Evolutionary conservation across 2,888 invertebrate genomes (phyloP).

Genomic region (Hypolimnas misippus): DNA sequence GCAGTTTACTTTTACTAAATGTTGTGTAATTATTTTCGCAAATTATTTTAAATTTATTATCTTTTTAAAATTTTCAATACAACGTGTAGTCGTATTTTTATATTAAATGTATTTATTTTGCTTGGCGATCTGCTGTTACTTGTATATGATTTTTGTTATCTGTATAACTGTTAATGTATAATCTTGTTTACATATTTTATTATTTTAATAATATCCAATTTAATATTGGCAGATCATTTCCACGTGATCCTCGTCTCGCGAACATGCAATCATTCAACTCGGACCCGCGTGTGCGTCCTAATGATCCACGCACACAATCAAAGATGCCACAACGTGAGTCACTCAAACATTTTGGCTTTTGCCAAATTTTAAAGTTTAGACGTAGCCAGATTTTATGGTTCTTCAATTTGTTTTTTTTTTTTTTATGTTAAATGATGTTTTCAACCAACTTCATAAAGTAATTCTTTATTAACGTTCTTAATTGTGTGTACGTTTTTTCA

Average conservation of each 20-base stretch:
- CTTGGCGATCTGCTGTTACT: too few species aligned
- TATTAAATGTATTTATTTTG: too few species aligned
- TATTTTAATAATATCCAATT: not conserved
- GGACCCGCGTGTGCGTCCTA: conserved; percentile 86
- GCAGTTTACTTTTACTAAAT: not conserved
- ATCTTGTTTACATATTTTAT: not conserved
- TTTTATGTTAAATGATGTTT: too few species aligned
- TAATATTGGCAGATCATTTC: conserved; percentile 50
- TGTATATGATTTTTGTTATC: too few species aligned
- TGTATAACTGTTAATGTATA: not conserved
- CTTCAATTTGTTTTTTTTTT: too few species aligned
- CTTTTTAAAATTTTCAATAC: not conserved
- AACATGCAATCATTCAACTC: conserved; percentile 65
- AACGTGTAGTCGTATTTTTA: too few species aligned
- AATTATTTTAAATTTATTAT: not conserved
- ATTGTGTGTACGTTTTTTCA: too few species aligned
- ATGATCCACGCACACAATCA: conserved; percentile 86
- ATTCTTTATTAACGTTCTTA: too few species aligned
- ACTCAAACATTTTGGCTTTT: too few species aligned
- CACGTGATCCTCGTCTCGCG: conserved; percentile 76
- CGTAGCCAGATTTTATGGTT: too few species aligned
- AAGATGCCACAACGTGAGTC: conserved; percentile 69
- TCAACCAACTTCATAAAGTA: too few species aligned
- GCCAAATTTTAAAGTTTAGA: too few species aligned
- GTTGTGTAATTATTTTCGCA: not conserved